phyloP scores from a whole-genome alignment of 2,888 invertebrate species.

The Fragum sueziense region DNA sequence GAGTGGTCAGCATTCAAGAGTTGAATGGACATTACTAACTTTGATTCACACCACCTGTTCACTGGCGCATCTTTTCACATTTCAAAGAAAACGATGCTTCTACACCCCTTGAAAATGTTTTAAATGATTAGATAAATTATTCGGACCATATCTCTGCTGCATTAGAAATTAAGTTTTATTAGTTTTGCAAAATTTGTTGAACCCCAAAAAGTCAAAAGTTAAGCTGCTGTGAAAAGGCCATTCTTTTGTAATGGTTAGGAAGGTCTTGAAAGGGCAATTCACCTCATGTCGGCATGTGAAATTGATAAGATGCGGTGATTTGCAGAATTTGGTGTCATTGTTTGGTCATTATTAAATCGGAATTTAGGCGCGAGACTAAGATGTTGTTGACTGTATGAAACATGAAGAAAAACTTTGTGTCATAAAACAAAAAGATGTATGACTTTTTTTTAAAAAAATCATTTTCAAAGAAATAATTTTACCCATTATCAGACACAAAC shows the following conservation, averaged over 20 bases:
- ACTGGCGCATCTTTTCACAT: slow-evolving; percentile 56
- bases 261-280: slow-evolving; percentile 49
- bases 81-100: slow-evolving; percentile 58
- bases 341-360: slow-evolving; percentile 41
- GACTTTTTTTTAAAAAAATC: not conserved
- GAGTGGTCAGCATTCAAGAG: slow-evolving; percentile 14
- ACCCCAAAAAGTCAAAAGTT: slow-evolving; percentile 47
- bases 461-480: not conserved
- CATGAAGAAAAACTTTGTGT: not conserved
- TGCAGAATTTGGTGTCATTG: slow-evolving; percentile 41
- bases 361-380: slow-evolving; percentile 18
- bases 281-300: slow-evolving; percentile 54
- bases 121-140: slow-evolving; percentile 64
- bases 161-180: slow-evolving; percentile 65
- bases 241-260: slow-evolving; percentile 35
- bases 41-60: slow-evolving; percentile 63
- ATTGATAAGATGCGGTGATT: slow-evolving; percentile 54
- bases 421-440: not conserved
- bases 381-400: not conserved
- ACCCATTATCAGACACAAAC: not conserved
- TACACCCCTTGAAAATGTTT: slow-evolving; percentile 56
- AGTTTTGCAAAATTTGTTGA: slow-evolving; percentile 64
- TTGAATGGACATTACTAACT: slow-evolving; percentile 51
- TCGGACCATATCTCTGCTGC: slow-evolving; percentile 56
- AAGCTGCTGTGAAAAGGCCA: slow-evolving; percentile 36